Percentiles rank a stretch among this genome's conserved stretches.
Evolutionary conservation across 2,113 vertebrate species (phyloP).

Genomic region (Glaucomys volans): DNA sequence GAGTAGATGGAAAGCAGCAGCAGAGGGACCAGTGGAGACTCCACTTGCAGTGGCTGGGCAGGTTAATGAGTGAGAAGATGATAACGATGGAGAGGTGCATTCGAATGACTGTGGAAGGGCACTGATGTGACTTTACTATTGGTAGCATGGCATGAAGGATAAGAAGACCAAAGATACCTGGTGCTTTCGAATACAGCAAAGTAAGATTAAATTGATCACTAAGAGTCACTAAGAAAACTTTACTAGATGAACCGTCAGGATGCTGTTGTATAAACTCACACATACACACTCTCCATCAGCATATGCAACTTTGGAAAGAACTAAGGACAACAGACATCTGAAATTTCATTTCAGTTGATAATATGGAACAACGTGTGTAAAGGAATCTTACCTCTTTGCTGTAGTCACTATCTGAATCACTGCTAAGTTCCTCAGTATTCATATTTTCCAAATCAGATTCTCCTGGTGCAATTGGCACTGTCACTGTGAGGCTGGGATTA

Average conservation of each 20-base stretch:
- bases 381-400: constrained; percentile 91
- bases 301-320: background rate
- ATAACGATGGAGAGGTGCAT: background rate
- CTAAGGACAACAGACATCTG: background rate
- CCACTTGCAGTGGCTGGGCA: background rate
- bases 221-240: constrained; percentile 8
- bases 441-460: constrained; percentile 97
- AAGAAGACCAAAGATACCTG: background rate
- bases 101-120: background rate
- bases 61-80: background rate
- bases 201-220: background rate
- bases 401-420: constrained; percentile 92
- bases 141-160: background rate
- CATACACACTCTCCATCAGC: background rate
- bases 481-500: constrained; percentile 93
- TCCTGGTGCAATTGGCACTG: constrained; percentile 94
- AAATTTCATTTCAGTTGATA: background rate
- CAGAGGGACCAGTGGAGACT: background rate
- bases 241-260: background rate
- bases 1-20: background rate
- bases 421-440: constrained; percentile 97
- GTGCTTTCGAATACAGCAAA: background rate
- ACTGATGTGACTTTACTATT: background rate
- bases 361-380: background rate
- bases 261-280: background rate